Conservation (phyloP, 2,797 vertebrate genomes). For the Heterohyrax brucei region DNA sequence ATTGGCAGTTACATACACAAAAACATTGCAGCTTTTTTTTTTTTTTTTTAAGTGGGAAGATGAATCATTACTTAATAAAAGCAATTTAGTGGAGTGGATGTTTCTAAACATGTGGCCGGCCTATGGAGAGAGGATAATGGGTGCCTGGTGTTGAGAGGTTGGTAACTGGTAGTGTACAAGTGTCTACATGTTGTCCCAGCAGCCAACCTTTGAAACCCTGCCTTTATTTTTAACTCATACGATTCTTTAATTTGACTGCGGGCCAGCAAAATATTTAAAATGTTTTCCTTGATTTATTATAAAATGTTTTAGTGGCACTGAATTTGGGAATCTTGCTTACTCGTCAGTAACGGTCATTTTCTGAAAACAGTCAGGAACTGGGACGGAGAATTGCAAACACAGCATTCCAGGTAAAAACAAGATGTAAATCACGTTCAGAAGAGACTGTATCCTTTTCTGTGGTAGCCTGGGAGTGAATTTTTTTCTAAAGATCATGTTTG, state of each 20-base stretch:
- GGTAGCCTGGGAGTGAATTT: not conserved
- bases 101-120: slow-evolving; percentile 46
- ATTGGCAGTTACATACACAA: slow-evolving; percentile 46
- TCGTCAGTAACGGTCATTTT: slow-evolving; percentile 48
- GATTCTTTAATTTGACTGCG: slow-evolving; percentile 49
- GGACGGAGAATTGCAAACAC: not conserved
- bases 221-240: slow-evolving; percentile 61
- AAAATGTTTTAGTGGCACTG: slow-evolving; percentile 37
- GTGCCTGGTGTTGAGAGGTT: not conserved
- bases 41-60: slow-evolving; percentile 59
- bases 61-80: slow-evolving; percentile 73
- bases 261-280: not conserved
- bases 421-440: not conserved
- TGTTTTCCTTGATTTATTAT: slow-evolving; percentile 28
- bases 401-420: slow-evolving; percentile 34
- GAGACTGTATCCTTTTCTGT: not conserved
- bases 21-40: slow-evolving; percentile 37
- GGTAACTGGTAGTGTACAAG: not conserved
- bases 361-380: slow-evolving; percentile 24
- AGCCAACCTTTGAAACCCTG: slow-evolving; percentile 13
- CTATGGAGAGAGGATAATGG: slow-evolving; percentile 17
- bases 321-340: slow-evolving; percentile 43
- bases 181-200: slow-evolving; percentile 3
- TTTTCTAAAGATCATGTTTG: slow-evolving; percentile 6
- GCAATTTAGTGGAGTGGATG: slow-evolving; percentile 25